Evolutionary conservation across 2,888 invertebrate species (phyloP).

Genomic region (Drymonia ruficornis): DNA sequence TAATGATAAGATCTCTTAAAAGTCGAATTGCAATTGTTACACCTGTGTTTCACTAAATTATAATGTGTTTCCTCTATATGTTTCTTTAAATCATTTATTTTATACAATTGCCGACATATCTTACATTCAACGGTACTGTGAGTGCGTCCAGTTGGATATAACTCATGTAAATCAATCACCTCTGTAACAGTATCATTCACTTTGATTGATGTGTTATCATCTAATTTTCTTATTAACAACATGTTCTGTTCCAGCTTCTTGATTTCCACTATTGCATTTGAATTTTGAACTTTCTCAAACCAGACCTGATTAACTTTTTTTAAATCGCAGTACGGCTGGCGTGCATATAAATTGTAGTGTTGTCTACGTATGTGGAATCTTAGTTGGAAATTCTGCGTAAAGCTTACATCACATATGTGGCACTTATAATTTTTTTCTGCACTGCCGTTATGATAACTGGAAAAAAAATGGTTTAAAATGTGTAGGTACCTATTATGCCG

Average conservation of each 20-base stretch:
- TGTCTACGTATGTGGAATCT: background rate
- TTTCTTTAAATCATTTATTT: constrained; percentile 24
- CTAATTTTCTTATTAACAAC: constrained; percentile 7
- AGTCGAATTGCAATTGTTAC: constrained; percentile 33
- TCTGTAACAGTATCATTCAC: constrained; percentile 7
- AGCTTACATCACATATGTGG: background rate
- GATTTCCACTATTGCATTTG: constrained; percentile 3
- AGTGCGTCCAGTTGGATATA: constrained; percentile 2
- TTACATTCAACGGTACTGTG: constrained; percentile 13
- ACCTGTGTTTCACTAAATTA: constrained; percentile 26
- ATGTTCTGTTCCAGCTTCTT: constrained; percentile 3
- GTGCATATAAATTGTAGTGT: constrained; percentile 6
- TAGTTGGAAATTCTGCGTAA: background rate
- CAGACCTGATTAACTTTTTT: constrained; percentile 9
- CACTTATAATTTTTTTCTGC: background rate
- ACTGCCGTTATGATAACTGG: background rate
- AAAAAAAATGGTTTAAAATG: background rate
- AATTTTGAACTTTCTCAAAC: constrained; percentile 8
- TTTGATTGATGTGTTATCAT: constrained; percentile 8
- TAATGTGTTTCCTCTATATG: constrained; percentile 33
- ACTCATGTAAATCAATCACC: background rate
- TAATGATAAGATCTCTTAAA: constrained; percentile 36
- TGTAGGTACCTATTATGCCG: no score
- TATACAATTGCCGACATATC: constrained; percentile 18
- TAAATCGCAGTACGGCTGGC: constrained; percentile 4